A percentile compares a stretch with the other conserved stretches of the same genome.
Evolutionary conservation across 2,113 vertebrate genomes (phyloP).

Genomic region (Muntiacus muntjak): DNA sequence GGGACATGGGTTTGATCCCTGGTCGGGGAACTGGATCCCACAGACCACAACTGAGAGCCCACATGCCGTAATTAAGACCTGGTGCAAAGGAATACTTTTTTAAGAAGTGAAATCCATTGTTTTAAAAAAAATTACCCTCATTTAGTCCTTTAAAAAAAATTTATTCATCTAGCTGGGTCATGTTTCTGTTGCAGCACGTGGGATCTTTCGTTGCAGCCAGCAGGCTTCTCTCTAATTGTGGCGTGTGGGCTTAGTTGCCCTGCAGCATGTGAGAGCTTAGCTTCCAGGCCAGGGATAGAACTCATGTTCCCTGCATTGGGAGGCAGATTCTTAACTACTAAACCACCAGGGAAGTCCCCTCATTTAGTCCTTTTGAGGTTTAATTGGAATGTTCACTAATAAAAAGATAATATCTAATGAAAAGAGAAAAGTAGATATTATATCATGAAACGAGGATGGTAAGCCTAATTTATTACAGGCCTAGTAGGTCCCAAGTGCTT

Average conservation of each 20-base stretch:
- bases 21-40: not conserved
- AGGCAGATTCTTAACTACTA: not conserved
- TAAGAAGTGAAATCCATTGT: not conserved
- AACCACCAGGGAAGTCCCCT: not conserved
- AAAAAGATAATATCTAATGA: not conserved
- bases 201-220: accelerated
- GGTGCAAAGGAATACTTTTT: not conserved
- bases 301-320: not conserved
- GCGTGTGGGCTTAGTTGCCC: not conserved
- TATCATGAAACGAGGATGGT: not conserved
- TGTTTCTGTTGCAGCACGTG: not conserved
- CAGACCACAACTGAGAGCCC: not conserved
- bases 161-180: not conserved
- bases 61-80: not conserved
- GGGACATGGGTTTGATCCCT: not conserved
- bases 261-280: not conserved
- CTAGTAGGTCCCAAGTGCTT: not conserved
- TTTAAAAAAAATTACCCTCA: not conserved
- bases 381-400: not conserved
- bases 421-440: not conserved
- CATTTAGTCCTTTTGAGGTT: not conserved
- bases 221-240: not conserved
- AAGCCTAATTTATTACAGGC: not conserved
- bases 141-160: not conserved
- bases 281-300: not conserved